A percentile compares a stretch with the other conserved stretches of the same genome.
Evolutionary conservation across 2,113 vertebrate species (phyloP).

Genomic region (Phyllostomus hastatus): DNA sequence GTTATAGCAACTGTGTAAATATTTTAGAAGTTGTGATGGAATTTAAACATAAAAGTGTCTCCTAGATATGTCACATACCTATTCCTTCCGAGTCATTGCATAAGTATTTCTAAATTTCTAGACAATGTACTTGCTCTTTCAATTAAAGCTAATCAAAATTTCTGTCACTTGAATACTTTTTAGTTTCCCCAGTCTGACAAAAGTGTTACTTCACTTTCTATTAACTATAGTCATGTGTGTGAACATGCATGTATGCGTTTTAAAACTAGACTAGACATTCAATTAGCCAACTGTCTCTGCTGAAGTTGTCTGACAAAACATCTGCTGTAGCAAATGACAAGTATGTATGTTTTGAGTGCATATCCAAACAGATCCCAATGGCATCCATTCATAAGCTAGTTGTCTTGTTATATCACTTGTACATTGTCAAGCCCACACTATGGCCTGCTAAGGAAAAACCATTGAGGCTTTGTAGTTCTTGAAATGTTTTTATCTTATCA

Average conservation of each 20-base stretch:
- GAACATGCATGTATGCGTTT: not conserved
- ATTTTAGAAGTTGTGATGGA: not conserved
- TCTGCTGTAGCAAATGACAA: not conserved
- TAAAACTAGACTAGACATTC: conserved; percentile 46
- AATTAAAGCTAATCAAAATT: not conserved
- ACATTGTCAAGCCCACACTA: conserved; percentile 48
- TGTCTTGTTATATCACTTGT: conserved; percentile 48
- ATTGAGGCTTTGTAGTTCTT: conserved; percentile 19
- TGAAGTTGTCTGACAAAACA: conserved; percentile 52
- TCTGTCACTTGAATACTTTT: conserved; percentile 14
- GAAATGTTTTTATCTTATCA: conserved; percentile 62
- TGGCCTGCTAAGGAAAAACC: conserved; percentile 35
- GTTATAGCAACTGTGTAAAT: not conserved
- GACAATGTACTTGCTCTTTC: not conserved
- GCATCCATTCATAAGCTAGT: conserved; percentile 49
- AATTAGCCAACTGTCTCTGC: conserved; percentile 58
- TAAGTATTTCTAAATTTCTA: not conserved
- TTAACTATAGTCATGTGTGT: not conserved
- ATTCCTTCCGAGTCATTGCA: not conserved
- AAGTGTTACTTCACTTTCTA: conserved; percentile 35
- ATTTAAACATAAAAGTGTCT: not conserved
- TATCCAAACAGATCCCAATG: conserved; percentile 36
- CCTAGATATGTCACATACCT: not conserved
- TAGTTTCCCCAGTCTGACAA: conserved; percentile 49
- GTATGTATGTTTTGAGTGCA: conserved; percentile 39